Percentiles rank a stretch among this genome's conserved stretches.
Conservation (phyloP, 2,113 vertebrate species). For the Corythoichthys haematopterus region DNA sequence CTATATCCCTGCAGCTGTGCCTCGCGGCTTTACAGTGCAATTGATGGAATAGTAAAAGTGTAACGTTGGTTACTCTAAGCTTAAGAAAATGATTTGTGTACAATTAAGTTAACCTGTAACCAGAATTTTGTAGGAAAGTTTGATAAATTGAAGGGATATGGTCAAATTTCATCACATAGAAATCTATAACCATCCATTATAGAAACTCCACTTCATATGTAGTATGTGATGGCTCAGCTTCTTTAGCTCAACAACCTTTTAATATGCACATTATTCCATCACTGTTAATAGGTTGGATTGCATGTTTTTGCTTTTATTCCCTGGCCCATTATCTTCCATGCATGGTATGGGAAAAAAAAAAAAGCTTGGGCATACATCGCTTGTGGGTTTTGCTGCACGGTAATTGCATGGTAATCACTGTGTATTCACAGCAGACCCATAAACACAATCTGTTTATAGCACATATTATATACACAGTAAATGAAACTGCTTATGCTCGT, state of each 20-base stretch:
- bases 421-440: constrained; percentile 14
- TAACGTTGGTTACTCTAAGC: background rate
- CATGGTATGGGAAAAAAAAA: constrained; percentile 10
- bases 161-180: background rate
- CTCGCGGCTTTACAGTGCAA: constrained; percentile 52
- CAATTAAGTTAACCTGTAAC: background rate
- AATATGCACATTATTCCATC: constrained; percentile 10
- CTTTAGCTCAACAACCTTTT: constrained; percentile 28
- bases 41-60: constrained; percentile 34
- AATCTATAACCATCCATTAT: background rate
- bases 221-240: constrained; percentile 15
- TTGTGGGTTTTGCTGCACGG: constrained; percentile 12
- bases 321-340: constrained; percentile 10
- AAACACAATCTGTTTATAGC: constrained; percentile 31
- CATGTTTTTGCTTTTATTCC: constrained; percentile 8
- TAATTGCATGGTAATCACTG: constrained; percentile 17
- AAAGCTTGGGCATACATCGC: constrained; percentile 14
- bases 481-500: background rate
- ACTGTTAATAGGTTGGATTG: constrained; percentile 24
- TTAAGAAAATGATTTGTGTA: background rate
- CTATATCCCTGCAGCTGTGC: constrained; percentile 64
- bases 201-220: background rate
- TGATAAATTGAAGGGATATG: background rate
- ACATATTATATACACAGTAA: constrained; percentile 3
- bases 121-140: background rate